phyloP scores from a whole-genome alignment of 2,797 vertebrate species.

The Sebastes oblongus region DNA sequence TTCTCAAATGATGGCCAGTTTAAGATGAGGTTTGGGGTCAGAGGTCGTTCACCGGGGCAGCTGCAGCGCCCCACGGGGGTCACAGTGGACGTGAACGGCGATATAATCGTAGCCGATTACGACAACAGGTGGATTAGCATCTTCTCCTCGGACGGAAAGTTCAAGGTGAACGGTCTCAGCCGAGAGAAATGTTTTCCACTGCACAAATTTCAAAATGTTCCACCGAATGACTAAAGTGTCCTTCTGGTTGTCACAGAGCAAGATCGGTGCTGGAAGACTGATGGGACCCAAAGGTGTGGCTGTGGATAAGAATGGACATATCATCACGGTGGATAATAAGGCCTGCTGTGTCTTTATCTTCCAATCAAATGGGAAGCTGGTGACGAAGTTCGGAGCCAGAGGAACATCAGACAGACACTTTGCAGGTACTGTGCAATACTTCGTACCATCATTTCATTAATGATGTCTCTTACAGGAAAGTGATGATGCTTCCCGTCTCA shows the following conservation, averaged over 20 bases:
- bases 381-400: slow-evolving; percentile 92
- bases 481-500: background rate
- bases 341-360: slow-evolving; percentile 98
- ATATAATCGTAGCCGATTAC: slow-evolving; percentile 95
- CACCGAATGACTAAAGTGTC: background rate
- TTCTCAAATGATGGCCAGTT: slow-evolving; percentile 96
- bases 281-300: slow-evolving; percentile 97
- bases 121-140: slow-evolving; percentile 99
- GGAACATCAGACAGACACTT: slow-evolving; percentile 94
- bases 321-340: slow-evolving; percentile 97
- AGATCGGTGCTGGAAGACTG: slow-evolving; percentile 92
- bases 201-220: background rate
- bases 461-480: background rate
- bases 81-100: slow-evolving; percentile 92
- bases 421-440: slow-evolving; percentile 80
- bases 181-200: background rate
- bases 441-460: background rate
- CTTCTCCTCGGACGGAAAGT: slow-evolving; percentile 96
- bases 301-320: slow-evolving; percentile 94
- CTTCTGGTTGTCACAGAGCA: slow-evolving; percentile 80
- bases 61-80: slow-evolving; percentile 95
- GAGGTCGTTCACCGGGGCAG: slow-evolving; percentile 94
- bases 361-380: slow-evolving; percentile 96
- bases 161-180: slow-evolving; percentile 83
- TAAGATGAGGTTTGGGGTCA: slow-evolving; percentile 93